These are phyloP conservation scores for Apodemia hepburni DNA, from an alignment of 2,888 invertebrate species.

Conservation along the genomic window DNA sequence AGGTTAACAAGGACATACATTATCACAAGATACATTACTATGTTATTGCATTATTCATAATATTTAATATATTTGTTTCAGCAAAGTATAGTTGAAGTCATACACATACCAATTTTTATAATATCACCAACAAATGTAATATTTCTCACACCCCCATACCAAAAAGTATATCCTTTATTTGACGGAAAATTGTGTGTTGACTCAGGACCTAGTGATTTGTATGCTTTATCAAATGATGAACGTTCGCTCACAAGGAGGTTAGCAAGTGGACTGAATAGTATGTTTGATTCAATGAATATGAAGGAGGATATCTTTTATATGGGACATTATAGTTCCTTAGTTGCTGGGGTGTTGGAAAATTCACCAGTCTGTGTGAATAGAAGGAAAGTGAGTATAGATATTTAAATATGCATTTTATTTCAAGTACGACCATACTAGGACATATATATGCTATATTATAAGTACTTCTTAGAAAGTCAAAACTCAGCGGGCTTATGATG, in stretches of 20 bases:
- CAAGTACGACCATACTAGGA: too few species aligned
- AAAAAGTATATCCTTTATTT: conserved; percentile 77
- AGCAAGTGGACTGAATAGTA: conserved; percentile 71
- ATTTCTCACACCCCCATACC: conserved; percentile 82
- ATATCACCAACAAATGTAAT: conserved; percentile 78
- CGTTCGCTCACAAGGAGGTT: conserved; percentile 63
- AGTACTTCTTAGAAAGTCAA: too few species aligned
- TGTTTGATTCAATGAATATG: conserved; percentile 79
- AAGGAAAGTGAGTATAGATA: conserved; percentile 65
- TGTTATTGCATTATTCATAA: conserved; percentile 17
- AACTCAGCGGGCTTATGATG: too few species aligned
- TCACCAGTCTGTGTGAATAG: conserved; percentile 74
- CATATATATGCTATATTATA: too few species aligned
- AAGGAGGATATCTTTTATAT: conserved; percentile 84
- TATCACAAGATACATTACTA: too few species aligned
- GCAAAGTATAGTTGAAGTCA: conserved; percentile 81
- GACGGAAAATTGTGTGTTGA: conserved; percentile 52
- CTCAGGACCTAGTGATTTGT: conserved; percentile 53
- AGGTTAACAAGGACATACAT: too few species aligned
- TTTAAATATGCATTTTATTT: too few species aligned
- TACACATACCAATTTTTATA: conserved; percentile 81
- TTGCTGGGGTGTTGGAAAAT: conserved; percentile 81
- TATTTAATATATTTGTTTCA: conserved; percentile 47
- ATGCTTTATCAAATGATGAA: conserved; percentile 55
- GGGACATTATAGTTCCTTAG: conserved; percentile 81